Base-by-base conservation (phyloP, 2,797 vertebrate genomes). In the Dallia pectoralis region DNA sequence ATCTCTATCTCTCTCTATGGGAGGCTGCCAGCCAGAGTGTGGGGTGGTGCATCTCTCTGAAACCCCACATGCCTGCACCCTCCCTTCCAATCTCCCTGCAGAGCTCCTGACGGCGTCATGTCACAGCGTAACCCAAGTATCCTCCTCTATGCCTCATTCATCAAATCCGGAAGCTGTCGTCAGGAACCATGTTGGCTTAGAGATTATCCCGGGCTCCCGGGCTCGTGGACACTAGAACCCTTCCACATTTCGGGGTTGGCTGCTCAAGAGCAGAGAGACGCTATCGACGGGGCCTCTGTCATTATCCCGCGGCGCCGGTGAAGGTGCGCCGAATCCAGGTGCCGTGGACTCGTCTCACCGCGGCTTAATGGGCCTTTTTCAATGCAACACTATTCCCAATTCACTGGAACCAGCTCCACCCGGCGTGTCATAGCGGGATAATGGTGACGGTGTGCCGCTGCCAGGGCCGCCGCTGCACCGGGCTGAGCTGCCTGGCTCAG, bases 81-180 rank as follows among this genome's bases (percentile, higher is more conserved):
- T 36, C 49, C 51, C 22, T 22, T 19, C 22, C 1, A 11, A 44
- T 11, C 40, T 2, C 40, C 40, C 40, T 11, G 40, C 12, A 11
- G 40, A 44, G 40, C 40, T 44, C 40, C 40, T 3, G 40, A 3
- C 40, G 40, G 40, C 40, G 6, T 44, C 40, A 8, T 11, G 8
- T 6, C 40, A 11, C 1, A 9, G 40, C 12, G 40, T 3, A 4
- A 9, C 40, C 40, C 2, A 11, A 1, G 40, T 3, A 11, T 44
- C 25, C 36, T 22, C 30, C 65, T 72, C 44, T 32, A 27, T 56
- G 25, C 16, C 33, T 59, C 32, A 63, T 70, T 78, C 73, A 71
- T 81, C 75, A 78, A 70, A 53, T 74, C 75, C 69, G 53, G 49
- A n/a, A 67, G 27, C 63, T 66, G 79, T 74, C 49, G 75, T 72